Evolutionary conservation across 2,888 invertebrate genomes (phyloP), one percentile per base, ranked within the genome.

Genomic region (Itoplectis maculator): DNA sequence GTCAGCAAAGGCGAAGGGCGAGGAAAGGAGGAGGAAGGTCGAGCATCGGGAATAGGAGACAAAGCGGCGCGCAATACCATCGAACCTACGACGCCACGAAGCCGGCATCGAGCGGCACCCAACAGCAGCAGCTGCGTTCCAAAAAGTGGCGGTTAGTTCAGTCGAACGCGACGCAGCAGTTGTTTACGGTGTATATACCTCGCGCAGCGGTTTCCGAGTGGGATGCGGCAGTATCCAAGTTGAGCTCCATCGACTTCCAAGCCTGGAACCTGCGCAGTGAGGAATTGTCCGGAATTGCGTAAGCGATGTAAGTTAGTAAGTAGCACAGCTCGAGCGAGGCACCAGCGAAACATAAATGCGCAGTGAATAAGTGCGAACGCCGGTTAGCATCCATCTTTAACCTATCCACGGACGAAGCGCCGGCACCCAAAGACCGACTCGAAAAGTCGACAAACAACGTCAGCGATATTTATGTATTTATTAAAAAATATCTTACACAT

Each of bases 401-500:
- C 37, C 18, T 2, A 51, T 11, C 1, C 15, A 9, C 7, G 1
- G 4, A n/a, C 13, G n/a, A 37, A n/a, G n/a, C n/a, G n/a, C n/a
- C 37, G 18, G n/a, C 37, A 18, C 15, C 56, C 4, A 18, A 61
- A 37, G 18, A 61, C 18, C 2, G 29, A n/a, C n/a, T n/a, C n/a
- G n/a, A n/a, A n/a, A n/a, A n/a, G n/a, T n/a, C n/a, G n/a, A n/a
- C n/a, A n/a, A n/a, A n/a, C n/a, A n/a, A n/a, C n/a, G n/a, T n/a
- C 61, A 61, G 8, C 61, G 37, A 15, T 9, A 37, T 40, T 61
- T 61, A 37, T 61, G 61, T 61, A 61, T 91, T 91, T 91, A 91
- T 91, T 91, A 88, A 87, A 90, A 91, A 91, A 90, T 88, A 88
- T 87, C 86, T 89, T 90, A 91, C 88, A 90, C 85, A 82, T 85